A percentile compares a stretch with the other conserved stretches of the same genome.
These are phyloP conservation scores for Myodes glareolus DNA, from an alignment of 2,113 vertebrate genomes.

Conservation along the genomic window DNA sequence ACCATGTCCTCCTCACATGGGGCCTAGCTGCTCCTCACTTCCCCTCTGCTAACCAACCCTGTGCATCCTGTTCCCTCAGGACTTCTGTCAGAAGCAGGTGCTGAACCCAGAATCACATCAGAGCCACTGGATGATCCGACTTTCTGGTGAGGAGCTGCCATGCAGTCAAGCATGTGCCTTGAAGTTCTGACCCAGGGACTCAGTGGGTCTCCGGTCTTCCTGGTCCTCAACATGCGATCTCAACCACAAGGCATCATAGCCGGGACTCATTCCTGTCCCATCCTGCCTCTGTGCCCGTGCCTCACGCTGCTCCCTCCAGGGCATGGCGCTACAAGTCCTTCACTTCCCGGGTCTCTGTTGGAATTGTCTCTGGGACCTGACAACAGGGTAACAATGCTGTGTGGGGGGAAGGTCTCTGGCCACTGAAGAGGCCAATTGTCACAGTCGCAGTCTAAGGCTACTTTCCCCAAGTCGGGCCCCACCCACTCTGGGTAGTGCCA, in stretches of 20 bases:
- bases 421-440: not conserved
- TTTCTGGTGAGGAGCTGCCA: not conserved
- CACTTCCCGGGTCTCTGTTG: not conserved
- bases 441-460: not conserved
- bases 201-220: not conserved
- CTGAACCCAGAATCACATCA: not conserved
- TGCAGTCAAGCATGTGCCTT: not conserved
- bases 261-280: not conserved
- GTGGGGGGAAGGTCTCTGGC: too few relatives aligned
- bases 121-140: not conserved
- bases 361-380: not conserved
- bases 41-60: not conserved
- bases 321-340: rapidly evolving
- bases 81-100: not conserved
- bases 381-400: not conserved
- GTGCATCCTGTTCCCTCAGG: not conserved
- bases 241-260: too few relatives aligned
- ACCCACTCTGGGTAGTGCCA: not conserved
- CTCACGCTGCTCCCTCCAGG: not conserved
- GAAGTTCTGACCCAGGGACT: not conserved
- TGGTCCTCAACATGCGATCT: not conserved
- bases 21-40: too few relatives aligned
- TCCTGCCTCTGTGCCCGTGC: not conserved
- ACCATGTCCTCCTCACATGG: rapidly evolving
- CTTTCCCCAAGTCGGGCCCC: not conserved